Conservation (phyloP, 2,888 invertebrate species). For the Oegoconia quadripuncta region DNA sequence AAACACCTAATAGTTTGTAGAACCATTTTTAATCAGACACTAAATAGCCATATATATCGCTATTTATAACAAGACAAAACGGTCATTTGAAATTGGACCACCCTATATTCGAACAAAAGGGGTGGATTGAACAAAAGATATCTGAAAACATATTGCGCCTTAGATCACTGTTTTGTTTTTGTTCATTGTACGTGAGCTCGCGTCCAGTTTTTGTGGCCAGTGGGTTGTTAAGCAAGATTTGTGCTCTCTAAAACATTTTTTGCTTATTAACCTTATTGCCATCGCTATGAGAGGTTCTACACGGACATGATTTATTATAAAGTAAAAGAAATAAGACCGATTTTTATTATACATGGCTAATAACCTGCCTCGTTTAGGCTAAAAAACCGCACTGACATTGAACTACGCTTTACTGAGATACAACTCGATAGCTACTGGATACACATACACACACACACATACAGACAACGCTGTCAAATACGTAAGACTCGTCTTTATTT, state of each 20-base stretch:
- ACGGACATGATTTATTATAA: too few species aligned
- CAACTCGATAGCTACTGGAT: too few species aligned
- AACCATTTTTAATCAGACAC: too few species aligned
- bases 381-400: too few species aligned
- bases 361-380: too few species aligned
- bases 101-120: conserved; percentile 35
- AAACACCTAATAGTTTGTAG: too few species aligned
- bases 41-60: conserved; percentile 2
- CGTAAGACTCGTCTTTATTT: too few species aligned
- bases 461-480: too few species aligned
- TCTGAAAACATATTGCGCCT: conserved; percentile 39
- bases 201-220: conserved; percentile 35
- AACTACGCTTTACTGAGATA: too few species aligned
- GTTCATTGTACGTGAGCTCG: conserved; percentile 30
- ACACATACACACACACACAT: too few species aligned
- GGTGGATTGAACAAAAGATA: conserved; percentile 38
- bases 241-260: conserved; percentile 36
- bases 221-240: conserved; percentile 40
- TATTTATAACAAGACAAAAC: conserved; percentile 23
- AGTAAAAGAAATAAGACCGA: too few species aligned
- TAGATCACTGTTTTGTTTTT: conserved; percentile 41
- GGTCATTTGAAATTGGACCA: conserved; percentile 34
- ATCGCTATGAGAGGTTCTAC: conserved; percentile 4
- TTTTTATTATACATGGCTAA: too few species aligned
- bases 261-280: conserved; percentile 32